Base-by-base conservation (phyloP, 2,113 vertebrate species). In the Chrysemys picta region DNA sequence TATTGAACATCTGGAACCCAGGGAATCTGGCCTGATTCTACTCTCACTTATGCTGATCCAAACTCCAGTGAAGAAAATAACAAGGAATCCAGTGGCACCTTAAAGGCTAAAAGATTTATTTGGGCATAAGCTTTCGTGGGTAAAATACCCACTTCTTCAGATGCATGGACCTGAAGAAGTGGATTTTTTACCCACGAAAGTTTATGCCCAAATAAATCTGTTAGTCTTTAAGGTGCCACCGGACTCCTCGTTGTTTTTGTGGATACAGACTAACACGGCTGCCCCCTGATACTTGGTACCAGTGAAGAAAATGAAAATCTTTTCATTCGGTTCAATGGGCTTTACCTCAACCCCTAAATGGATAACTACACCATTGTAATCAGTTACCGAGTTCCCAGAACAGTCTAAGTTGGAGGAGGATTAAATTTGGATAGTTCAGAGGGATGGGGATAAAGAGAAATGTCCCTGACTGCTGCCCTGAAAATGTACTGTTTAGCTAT, bases 11-110 rank as follows among this genome's bases (percentile, higher is more conserved):
- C 12, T 87, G 53, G 35, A 62, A 19, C 1, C 10, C 2, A 85
- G 90, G 56, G 76, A 84, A 47, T 79, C 0, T 54, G 53, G 10
- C 91, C 94, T 92, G 1, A 82, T 90, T 93, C 21, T 91, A 3
- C 16, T 87, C 1, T 21, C 78, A 22, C 88, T 13, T 31, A 91
- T 76, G 82, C 24, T 80, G 3, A 84, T 87, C 47, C 7, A 53
- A 88, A 84, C 10, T 4, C 24, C 81, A 4, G 24, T 59, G 57
- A 59, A 59, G 27, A 59, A 59, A 59, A 59, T 59, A 27, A 59
- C 52, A 22, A 22, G 8, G 53, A 54, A 21, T 54, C 19, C 53
- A 1, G 53, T 54, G 53, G 53, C 53, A 54, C 21, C 53, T 54
- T 54, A 54, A 54, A 21, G 53, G 9, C 53, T 54, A 54, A 54